These are phyloP conservation scores for Tenthredo amoena DNA, from an alignment of 2,888 invertebrate genomes.

Conservation along the genomic window DNA sequence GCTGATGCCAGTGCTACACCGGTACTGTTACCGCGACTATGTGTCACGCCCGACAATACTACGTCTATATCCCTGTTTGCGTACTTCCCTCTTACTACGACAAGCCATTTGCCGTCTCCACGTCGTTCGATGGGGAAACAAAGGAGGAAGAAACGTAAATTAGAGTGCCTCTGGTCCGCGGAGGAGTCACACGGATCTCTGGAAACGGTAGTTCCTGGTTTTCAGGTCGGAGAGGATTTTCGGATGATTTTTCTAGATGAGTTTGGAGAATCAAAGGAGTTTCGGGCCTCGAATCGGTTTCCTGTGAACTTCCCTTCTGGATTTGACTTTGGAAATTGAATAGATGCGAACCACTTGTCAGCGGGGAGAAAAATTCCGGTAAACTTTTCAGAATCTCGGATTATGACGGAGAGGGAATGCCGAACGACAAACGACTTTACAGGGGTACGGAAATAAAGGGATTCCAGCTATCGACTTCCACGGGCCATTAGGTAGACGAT, in stretches of 20 bases:
- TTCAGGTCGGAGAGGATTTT: not conserved
- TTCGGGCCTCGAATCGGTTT: no score
- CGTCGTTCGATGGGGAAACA: not conserved
- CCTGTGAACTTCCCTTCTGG: not conserved
- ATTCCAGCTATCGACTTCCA: constrained; percentile 32
- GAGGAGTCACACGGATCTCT: not conserved
- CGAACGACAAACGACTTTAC: constrained; percentile 33
- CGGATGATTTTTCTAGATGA: no score
- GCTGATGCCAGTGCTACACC: not conserved
- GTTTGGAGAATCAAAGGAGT: no score
- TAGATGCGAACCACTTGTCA: not conserved
- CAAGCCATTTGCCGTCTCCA: not conserved
- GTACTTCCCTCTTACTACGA: not conserved
- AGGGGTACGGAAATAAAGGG: constrained; percentile 27
- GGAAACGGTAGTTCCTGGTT: not conserved
- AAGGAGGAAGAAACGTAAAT: constrained; percentile 24
- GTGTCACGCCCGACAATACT: constrained; percentile 33
- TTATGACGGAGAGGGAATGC: not conserved
- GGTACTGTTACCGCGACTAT: not conserved
- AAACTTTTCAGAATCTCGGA: not conserved
- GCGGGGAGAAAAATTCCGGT: not conserved
- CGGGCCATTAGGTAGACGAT: constrained; percentile 38
- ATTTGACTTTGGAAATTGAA: not conserved
- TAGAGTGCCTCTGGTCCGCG: not conserved
- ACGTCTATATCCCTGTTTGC: constrained; percentile 38